Conservation (phyloP, 2,113 vertebrate species). For the Laterallus jamaicensis region DNA sequence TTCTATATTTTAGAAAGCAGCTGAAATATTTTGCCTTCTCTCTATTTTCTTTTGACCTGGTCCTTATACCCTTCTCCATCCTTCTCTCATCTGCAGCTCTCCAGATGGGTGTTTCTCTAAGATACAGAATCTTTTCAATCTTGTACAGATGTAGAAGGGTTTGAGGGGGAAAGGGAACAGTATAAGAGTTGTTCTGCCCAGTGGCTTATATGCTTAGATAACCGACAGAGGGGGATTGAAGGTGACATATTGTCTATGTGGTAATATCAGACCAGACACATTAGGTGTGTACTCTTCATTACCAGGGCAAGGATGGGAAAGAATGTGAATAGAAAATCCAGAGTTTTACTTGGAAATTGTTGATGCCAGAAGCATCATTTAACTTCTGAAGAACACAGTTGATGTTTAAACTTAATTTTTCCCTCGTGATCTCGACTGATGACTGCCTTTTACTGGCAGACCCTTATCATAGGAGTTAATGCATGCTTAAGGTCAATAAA, state of each 20-base stretch:
- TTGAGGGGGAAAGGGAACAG: too few species aligned
- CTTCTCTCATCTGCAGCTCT: neutral
- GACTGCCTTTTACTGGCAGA: neutral
- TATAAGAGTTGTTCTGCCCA: neutral
- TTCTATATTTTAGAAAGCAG: slow-evolving; percentile 22
- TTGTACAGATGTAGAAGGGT: neutral
- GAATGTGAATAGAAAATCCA: neutral
- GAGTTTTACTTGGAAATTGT: neutral
- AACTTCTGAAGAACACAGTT: neutral
- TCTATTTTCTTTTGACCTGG: neutral
- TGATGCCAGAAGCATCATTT: slow-evolving; percentile 6
- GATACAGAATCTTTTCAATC: neutral
- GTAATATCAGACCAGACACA: neutral
- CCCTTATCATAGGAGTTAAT: neutral
- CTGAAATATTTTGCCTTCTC: neutral
- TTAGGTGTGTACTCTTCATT: neutral
- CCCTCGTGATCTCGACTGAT: neutral
- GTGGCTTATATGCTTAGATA: neutral
- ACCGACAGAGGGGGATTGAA: neutral
- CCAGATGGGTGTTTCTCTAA: neutral
- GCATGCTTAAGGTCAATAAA: neutral
- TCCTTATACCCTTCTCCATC: neutral
- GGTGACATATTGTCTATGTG: neutral
- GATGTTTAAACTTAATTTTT: neutral
- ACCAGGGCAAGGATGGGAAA: neutral